Percentiles rank a stretch among this genome's conserved stretches.
phyloP scores from a whole-genome alignment of 2,113 vertebrate genomes.

The Chlorodrepanis virens region DNA sequence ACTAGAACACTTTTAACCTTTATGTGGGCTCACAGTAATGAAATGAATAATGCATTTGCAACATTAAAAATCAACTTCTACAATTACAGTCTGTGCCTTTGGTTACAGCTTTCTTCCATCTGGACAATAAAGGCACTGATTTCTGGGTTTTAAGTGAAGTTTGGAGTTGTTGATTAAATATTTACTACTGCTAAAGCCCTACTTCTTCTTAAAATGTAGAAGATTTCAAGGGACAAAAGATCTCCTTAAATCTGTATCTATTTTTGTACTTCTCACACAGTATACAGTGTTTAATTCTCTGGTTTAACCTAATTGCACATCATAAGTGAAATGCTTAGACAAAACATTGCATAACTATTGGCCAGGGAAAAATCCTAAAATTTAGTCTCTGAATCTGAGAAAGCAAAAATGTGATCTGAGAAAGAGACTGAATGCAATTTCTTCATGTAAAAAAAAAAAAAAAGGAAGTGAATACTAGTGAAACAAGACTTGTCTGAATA shows the following conservation, averaged over 20 bases:
- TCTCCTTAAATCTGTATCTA: neutral
- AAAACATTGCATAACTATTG: neutral
- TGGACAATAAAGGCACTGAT: neutral
- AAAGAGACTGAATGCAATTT: neutral
- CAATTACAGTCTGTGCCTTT: neutral
- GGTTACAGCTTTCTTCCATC: neutral
- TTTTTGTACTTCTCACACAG: neutral
- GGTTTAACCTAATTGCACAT: slow-evolving; percentile 4
- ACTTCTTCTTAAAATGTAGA: neutral
- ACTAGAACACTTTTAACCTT: neutral
- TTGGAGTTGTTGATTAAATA: slow-evolving; percentile 10
- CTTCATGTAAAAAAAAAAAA: neutral
- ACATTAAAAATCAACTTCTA: neutral
- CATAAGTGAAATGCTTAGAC: slow-evolving; percentile 14
- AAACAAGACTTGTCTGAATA: neutral
- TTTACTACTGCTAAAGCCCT: neutral
- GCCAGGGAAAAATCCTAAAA: neutral
- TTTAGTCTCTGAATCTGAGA: neutral
- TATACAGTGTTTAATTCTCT: neutral
- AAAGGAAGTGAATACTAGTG: neutral
- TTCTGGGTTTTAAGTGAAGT: neutral
- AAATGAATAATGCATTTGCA: neutral
- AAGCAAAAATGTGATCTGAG: neutral
- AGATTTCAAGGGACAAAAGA: slow-evolving; percentile 5
- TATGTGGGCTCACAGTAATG: neutral